These are phyloP conservation scores for Cynodonichthys magdalenae DNA, from an alignment of 2,797 vertebrate genomes.

Conservation along the genomic window DNA sequence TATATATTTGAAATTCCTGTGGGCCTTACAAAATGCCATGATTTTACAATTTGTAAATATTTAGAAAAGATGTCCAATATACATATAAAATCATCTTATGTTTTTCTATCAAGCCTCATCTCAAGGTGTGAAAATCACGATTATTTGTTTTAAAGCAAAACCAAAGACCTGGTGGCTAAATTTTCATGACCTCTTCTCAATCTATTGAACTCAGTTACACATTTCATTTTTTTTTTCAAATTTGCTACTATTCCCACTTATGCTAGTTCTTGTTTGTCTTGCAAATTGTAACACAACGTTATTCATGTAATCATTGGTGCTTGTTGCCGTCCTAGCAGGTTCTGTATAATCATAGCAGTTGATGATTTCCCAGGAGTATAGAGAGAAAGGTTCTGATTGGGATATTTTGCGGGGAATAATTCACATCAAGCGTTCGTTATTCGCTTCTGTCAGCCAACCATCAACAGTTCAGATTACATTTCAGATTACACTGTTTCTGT, in stretches of 20 bases:
- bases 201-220: conserved; percentile 32
- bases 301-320: conserved; percentile 22
- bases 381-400: conserved; percentile 8
- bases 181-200: conserved; percentile 9
- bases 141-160: conserved; percentile 36
- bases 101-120: conserved; percentile 26
- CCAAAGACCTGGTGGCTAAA: conserved; percentile 44
- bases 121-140: conserved; percentile 41
- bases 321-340: conserved; percentile 32
- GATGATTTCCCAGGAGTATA: conserved; percentile 9
- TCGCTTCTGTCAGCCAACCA: conserved; percentile 5
- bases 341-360: conserved; percentile 13
- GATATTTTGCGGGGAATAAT: not conserved
- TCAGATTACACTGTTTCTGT: conserved; percentile 13
- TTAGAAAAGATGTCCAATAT: no score
- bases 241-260: conserved; percentile 22
- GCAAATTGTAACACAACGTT: conserved; percentile 25
- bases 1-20: not conserved
- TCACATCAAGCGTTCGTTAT: not conserved
- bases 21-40: no score
- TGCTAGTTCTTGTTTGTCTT: conserved; percentile 24
- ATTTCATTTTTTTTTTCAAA: conserved; percentile 20
- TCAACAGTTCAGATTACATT: conserved; percentile 14
- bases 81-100: not conserved
- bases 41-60: not conserved